Base-by-base conservation (phyloP, 2,113 vertebrate species). In the Micronycteris hirsuta region DNA sequence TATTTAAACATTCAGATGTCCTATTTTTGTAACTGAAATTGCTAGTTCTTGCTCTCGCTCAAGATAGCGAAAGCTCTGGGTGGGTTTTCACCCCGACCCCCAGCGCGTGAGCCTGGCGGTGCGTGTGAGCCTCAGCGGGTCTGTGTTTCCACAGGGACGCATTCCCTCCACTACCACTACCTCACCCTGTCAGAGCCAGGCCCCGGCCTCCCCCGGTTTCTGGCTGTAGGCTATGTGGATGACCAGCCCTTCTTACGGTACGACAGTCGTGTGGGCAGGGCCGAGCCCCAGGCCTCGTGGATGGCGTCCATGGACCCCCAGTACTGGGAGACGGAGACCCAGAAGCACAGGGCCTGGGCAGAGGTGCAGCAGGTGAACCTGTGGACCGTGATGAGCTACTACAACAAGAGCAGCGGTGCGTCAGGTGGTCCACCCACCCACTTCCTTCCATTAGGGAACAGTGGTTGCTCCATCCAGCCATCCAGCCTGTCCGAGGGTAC, bases 271-370 rank as follows among this genome's bases (percentile, higher is more conserved):
- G 3, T n/a, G 56, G 47, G 58, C 63, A 88, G 36, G 31, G 92
- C 88, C 1, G 5, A 85, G 63, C 47, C 88, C 12, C 94, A 81
- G 88, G 92, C 88, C 58, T 10, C 3, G 0, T 95, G 88, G 92
- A 80, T 88, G 65, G 49, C 0, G 0, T 4, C 54, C 0, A 0
- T 74, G 49, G 67, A 68, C 0, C 0, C 65, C 84, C 78, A 24
- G 92, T 94, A 91, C 78, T 92, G 96, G 94, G 78, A 94, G 61
- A 28, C 0, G 0, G 93, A 96, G 88, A 89, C 88, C 45, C 47
- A 52, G 94, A 93, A 94, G 83, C 83, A 85, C 13, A 65, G 24
- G 63, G 16, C 31, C 71, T 94, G 96, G 94, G 71, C 74, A 17
- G 63, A 71, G 33, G 52, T 91, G 56, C 87, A 93, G 28, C 77